Evolutionary conservation across 2,113 vertebrate species (phyloP), one percentile per base, ranked within the genome.

Genomic region (Centropus unirufus): DNA sequence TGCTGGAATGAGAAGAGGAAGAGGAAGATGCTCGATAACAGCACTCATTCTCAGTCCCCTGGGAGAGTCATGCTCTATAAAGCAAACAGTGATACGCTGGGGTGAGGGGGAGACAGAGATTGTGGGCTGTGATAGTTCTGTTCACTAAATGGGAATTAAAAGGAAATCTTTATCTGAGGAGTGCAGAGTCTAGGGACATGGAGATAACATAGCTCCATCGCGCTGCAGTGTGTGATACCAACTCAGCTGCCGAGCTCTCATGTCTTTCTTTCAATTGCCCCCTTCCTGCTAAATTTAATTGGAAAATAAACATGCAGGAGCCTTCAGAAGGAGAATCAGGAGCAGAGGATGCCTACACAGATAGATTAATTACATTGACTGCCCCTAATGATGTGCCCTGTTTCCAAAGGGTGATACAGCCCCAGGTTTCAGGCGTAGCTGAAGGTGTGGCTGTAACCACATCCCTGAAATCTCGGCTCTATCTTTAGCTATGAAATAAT

Each of bases 31-130:
- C 55, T 78, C 11, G 1, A 24, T 63, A 51, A 32, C 49, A 46
- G 42, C 21, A 10, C 26, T 67, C 6, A 0, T 18, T 44, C 32
- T 21, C 1, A 1, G 23, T 36, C 70, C 49, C n/a, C 63, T 9
- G 36, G 42, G 73, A 42, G 23, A 62, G 39, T 23, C 3, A 1
- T 18, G 66, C 40, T 9, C 55, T 12, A 52, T 55, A 54, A 61
- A 83, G 77, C 42, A 44, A 67, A 47, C 26, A 42, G 61, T 0
- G 4, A 58, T 46, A 11, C 0, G 0, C 3, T 2, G 4, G 36
- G 44, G 66, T 0, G 4, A 75, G 20, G 22, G 34, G 39, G 32
- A 69, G 62, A 34, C 0, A 2, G 59, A 67, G 83, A 46, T 17
- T 6, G 54, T 14, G 29, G 23, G 47, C 42, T 5, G 2, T 27